Base-by-base conservation (phyloP, 2,113 vertebrate species). In the Scatophagus argus region DNA sequence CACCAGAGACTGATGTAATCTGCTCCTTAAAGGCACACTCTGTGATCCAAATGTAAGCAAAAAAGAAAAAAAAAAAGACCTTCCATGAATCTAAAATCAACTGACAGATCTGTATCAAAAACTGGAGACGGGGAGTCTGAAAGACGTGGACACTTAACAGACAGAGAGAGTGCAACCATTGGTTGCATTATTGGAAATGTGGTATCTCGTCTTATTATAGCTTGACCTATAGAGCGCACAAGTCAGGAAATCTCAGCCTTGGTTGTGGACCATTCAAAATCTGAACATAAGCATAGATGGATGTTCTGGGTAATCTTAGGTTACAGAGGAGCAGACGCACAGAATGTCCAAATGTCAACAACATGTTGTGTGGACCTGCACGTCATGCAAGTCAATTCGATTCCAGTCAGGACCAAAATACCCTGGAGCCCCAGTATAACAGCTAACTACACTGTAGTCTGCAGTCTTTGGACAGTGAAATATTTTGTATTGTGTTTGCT, bases 11-110 rank as follows among this genome's bases (percentile, higher is more conserved):
- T 76, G 66, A 85, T 54, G 67, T 23, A 16, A 78, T 63, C 13
- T 14, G 47, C 21, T 79, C 14, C 63, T 79, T 66, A 66, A 70
- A 85, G 73, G 55, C 17, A 25, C 44, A 46, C n/a, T 21, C 23
- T 0, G 21, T 19, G 6, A 58, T 19, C 14, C 8, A 25, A 39
- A 7, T 34, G 56, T 27, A 38, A 64, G 60, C 23, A 66, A 14
- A 36, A 29, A 29, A 47, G 49, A 9, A 13, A n/a, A 46, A 36
- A 17, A 19, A 31, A 43, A 11, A 74, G 0, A 46, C 16, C 49
- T 0, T 9, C 31, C 1, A 5, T 46, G 39, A 23, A 17, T 63
- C 59, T 13, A 19, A 10, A 29, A 38, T 3, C 23, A 0, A 27
- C 64, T 21, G 9, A 54, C n/a, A 31, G 5, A 1, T 38, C n/a